These are phyloP conservation scores for Pterophyllum scalare DNA, from an alignment of 2,113 vertebrate species.

Conservation along the genomic window DNA sequence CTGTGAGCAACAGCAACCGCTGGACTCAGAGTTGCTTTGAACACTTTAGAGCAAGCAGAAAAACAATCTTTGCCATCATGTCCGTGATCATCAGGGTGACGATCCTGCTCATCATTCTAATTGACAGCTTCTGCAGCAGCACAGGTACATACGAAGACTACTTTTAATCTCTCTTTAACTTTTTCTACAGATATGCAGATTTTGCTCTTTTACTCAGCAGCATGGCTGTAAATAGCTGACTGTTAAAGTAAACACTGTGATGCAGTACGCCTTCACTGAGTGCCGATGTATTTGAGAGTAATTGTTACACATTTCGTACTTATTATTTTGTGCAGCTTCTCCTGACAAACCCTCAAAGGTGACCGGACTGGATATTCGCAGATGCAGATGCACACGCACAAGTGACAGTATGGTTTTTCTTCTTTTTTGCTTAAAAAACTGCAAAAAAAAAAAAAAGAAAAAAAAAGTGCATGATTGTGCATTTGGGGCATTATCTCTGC, in stretches of 20 bases:
- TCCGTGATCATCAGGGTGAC: slow-evolving; percentile 38
- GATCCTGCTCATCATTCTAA: slow-evolving; percentile 61
- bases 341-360: no score
- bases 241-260: not conserved
- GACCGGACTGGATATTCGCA: not conserved
- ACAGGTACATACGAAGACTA: slow-evolving; percentile 36
- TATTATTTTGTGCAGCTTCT: not conserved
- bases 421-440: not conserved
- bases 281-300: not conserved
- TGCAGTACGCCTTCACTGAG: fast-evolving
- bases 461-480: no score
- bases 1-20: not conserved
- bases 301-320: not conserved
- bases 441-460: not conserved
- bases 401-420: not conserved
- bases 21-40: not conserved
- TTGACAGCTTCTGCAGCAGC: slow-evolving; percentile 27
- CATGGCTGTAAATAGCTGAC: not conserved
- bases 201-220: not conserved
- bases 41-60: not conserved
- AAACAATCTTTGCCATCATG: slow-evolving; percentile 49
- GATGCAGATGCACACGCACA: not conserved
- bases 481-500: not conserved
- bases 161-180: not conserved
- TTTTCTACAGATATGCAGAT: not conserved